Percentiles rank a stretch among this genome's conserved stretches.
phyloP scores from a whole-genome alignment of 2,113 vertebrate species.

The Stegostoma tigrinum region DNA sequence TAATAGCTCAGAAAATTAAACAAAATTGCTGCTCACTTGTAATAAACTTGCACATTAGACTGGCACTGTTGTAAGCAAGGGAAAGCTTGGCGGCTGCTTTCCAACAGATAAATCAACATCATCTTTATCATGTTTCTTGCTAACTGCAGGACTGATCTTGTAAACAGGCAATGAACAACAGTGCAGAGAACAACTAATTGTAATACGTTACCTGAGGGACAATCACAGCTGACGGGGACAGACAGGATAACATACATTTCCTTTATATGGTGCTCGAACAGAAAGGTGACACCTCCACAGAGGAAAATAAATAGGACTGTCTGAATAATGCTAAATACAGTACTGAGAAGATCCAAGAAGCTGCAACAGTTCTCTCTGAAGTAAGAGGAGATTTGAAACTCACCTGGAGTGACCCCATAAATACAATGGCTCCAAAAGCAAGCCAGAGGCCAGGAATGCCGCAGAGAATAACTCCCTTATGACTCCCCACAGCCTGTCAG shows the following conservation, averaged over 20 bases:
- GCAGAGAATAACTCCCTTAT: too few species aligned
- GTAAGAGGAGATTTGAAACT: not conserved
- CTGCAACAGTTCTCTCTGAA: not conserved
- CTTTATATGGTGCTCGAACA: constrained; percentile 23
- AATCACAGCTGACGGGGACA: constrained; percentile 39
- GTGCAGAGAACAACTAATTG: constrained; percentile 42
- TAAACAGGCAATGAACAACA: constrained; percentile 45
- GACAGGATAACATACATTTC: constrained; percentile 39
- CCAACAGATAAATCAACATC: constrained; percentile 46
- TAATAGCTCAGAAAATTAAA: constrained; percentile 1
- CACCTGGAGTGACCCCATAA: too few species aligned
- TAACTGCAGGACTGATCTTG: constrained; percentile 41
- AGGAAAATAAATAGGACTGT: constrained; percentile 37
- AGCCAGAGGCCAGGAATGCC: too few species aligned
- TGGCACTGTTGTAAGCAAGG: constrained; percentile 32
- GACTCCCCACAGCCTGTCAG: too few species aligned
- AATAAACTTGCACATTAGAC: not conserved
- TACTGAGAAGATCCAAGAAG: not conserved
- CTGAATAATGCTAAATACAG: not conserved
- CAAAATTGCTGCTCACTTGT: not conserved
- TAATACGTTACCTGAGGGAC: constrained; percentile 35
- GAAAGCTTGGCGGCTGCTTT: constrained; percentile 38
- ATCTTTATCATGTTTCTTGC: constrained; percentile 47
- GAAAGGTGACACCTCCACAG: constrained; percentile 23
- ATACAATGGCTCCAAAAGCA: too few species aligned